Evolutionary conservation across 35 echinoderm and acorn worm genomes (phyloP).

Genomic region (Ophiothrix spiculata): DNA sequence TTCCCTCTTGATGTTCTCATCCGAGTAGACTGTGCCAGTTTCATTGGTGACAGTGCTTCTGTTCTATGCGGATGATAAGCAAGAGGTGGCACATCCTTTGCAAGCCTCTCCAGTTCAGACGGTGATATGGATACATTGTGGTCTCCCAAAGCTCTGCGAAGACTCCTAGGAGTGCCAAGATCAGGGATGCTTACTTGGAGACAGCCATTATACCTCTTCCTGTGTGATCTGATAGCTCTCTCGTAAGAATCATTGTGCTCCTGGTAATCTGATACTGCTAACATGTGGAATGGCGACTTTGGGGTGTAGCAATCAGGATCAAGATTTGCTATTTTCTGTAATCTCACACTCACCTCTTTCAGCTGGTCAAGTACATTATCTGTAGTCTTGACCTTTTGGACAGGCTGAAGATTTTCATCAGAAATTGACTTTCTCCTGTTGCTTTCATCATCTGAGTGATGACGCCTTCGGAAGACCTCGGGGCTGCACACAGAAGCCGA

Average conservation of each 20-base stretch:
- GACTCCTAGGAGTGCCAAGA: background rate
- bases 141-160: background rate
- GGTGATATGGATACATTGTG: background rate
- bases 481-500: background rate
- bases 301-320: too few species aligned
- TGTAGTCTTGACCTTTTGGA: background rate
- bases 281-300: too few species aligned
- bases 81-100: background rate
- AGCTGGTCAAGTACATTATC: too few species aligned
- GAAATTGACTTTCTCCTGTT: background rate
- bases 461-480: background rate
- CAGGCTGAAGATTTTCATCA: background rate
- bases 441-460: background rate
- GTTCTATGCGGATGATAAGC: conserved; percentile 21
- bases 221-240: background rate
- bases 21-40: conserved; percentile 23
- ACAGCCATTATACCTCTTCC: background rate
- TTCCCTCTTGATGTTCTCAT: conserved; percentile 12
- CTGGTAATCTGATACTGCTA: background rate
- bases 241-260: conserved; percentile 26
- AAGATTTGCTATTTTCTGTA: too few species aligned
- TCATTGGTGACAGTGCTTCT: conserved; percentile 33
- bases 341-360: too few species aligned
- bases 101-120: background rate
- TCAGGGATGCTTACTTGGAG: background rate